phyloP scores from a whole-genome alignment of 2,113 vertebrate species.

The Neopipo cinnamomea region DNA sequence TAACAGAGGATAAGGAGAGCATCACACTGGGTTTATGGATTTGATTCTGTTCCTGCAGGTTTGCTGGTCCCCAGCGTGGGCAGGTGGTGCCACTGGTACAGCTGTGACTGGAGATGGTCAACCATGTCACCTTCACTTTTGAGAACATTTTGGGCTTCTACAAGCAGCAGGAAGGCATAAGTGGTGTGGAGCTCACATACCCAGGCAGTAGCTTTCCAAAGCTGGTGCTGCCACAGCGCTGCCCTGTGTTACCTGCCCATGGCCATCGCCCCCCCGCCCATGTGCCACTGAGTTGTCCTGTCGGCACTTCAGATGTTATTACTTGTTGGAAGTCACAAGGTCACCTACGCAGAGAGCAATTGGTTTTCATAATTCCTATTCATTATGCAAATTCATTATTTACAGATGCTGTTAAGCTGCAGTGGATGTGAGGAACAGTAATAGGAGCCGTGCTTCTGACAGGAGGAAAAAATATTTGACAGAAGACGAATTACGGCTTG shows the following conservation, averaged over 20 bases:
- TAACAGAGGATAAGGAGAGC: neutral
- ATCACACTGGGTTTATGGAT: no score
- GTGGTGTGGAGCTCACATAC: fast-evolving
- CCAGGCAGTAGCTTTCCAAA: neutral
- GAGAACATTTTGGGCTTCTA: neutral
- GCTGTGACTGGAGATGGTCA: neutral
- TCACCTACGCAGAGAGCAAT: neutral
- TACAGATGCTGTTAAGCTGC: neutral
- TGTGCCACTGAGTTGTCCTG: neutral
- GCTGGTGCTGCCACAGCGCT: fast-evolving
- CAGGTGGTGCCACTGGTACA: neutral
- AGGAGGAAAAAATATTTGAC: neutral
- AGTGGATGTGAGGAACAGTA: neutral
- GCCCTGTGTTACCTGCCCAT: neutral
- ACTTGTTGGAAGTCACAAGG: neutral
- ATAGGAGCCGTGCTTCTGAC: neutral
- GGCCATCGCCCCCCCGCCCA: neutral
- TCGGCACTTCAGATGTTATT: neutral
- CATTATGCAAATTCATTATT: slow-evolving; percentile 12
- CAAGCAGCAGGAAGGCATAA: neutral
- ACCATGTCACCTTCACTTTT: fast-evolving
- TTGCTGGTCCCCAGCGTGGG: neutral
- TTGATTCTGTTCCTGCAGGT: neutral
- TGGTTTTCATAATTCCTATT: neutral
- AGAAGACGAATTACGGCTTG: neutral